Base-by-base conservation (phyloP, 1,140 invertebrate species). In the Rhizoglyphus robini region DNA sequence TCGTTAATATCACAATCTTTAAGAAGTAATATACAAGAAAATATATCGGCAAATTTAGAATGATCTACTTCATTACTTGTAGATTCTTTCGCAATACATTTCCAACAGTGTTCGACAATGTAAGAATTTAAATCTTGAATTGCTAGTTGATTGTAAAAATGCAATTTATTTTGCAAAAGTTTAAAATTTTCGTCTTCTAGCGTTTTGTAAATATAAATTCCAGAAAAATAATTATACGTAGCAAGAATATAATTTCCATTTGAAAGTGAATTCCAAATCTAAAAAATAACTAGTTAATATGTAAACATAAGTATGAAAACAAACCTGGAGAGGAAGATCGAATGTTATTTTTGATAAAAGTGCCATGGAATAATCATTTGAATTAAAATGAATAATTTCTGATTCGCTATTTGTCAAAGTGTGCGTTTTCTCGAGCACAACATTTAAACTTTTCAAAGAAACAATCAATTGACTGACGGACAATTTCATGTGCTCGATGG, bases 401-500 rank as follows among this genome's bases (percentile, higher is more conserved):
- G 13, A 54, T 46, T 20, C 18, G 18, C 1, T 46, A 3, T 46
- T 46, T 46, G 41, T 3, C 23, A 15, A 46, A 46, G 15, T 3
- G 2, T 46, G 41, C 18, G 3, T 20, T 15, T 15, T 8, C 23
- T 11, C 11, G 13, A 54, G 15, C 8, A 54, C 51, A 32, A 25
- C 34, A 8, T 49, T 29, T 36, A 64, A 38, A 2, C 20, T 18
- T 20, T 49, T 48, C 46, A 64, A 34, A 27, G 63, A 64, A 13
- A 20, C 46, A 30, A 64, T 47, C 41, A 64, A 47, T 4, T 38
- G 29, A 57, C 31, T 27, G 20, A 64, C 46, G 3, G 38, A 48
- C 1, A 2, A 1, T 23, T 41, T 65, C 64, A 65, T 65, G 15
- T 65, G 3, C n/a, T 65, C 31, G 27, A 65, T 66, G 13, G 64